Conservation (phyloP, 2,888 invertebrate genomes). For the Atherix ibis region DNA sequence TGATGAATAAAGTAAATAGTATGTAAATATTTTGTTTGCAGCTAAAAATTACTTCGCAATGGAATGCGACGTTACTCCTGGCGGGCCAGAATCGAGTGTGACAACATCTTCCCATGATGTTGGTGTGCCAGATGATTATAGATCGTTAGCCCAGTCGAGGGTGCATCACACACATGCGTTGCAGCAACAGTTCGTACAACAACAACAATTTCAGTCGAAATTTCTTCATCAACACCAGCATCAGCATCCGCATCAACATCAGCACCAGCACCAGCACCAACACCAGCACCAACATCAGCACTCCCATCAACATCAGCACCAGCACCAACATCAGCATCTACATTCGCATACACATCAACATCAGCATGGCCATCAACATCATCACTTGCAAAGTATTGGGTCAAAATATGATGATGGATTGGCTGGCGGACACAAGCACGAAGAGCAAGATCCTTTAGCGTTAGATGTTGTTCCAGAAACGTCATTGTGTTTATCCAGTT, state of each 20-base stretch:
- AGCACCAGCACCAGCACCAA: too few species aligned
- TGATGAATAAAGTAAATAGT: too few species aligned
- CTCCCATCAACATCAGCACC: too few species aligned
- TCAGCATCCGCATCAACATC: too few species aligned
- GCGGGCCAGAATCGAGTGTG: slow-evolving; percentile 10
- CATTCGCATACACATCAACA: too few species aligned
- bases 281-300: too few species aligned
- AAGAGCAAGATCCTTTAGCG: slow-evolving; percentile 30
- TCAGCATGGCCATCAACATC: neutral
- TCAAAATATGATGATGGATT: slow-evolving; percentile 9
- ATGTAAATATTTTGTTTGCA: slow-evolving; percentile 6
- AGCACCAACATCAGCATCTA: too few species aligned
- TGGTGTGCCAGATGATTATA: slow-evolving; percentile 7
- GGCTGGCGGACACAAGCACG: slow-evolving; percentile 7
- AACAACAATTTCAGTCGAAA: neutral
- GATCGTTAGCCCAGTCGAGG: slow-evolving; percentile 5
- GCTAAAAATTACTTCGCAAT: slow-evolving; percentile 12
- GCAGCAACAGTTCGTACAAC: slow-evolving; percentile 1
- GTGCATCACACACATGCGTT: too few species aligned
- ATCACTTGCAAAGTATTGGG: slow-evolving; percentile 3
- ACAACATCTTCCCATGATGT: slow-evolving; percentile 6
- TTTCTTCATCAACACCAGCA: too few species aligned
- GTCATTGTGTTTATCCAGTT: slow-evolving; percentile 6
- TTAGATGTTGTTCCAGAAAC: slow-evolving; percentile 12
- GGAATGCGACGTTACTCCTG: slow-evolving; percentile 19